Evolutionary conservation across 2,113 vertebrate species (phyloP), one percentile per base, ranked within the genome.

Genomic region (Rhipidura dahli): DNA sequence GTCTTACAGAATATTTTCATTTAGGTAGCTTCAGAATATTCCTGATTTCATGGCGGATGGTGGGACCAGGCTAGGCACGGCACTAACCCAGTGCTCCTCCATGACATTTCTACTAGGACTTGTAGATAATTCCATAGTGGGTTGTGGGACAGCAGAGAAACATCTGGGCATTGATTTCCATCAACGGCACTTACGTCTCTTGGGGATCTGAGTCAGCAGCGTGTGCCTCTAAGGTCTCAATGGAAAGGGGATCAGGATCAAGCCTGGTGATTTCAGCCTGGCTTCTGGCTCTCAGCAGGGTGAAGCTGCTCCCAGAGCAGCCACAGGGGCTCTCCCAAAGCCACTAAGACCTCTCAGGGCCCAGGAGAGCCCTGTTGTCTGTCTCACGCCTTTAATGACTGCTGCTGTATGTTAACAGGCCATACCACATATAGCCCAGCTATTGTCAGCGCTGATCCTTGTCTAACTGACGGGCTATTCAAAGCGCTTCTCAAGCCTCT

Each of bases 381-480:
- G 64, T 84, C 73, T 83, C 13, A 68, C 92, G 76, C 86, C 91
- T 95, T 86, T 45, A 80, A 57, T n/a, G 88, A 61, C 40, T 5
- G 68, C 90, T 59, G 79, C 89, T 86, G 69, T 76, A 80, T 70
- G 90, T 83, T 92, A 90, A 93, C 90, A 90, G 95, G 94, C 94
- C 85, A 77, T 94, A 94, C 83, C 88, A 40, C 86, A 22, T 96
- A 94, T 89, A 96, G 93, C 56, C 91, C 10, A 1, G 87, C 95
- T 93, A 94, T 95, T 96, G 95, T 96, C 94, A 60, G 93, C 28
- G 7, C 94, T 95, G 95, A 94, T 95, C 94, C 94, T 89, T 89
- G 91, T 94, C 94, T 90, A 95, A 79, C 91, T 90, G 92, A 85
- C 50, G 84, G 85, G 90, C 93, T 92, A 95, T 95, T 94, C 94